Conservation (phyloP, 2,797 vertebrate genomes). For the Sebastes flavidus region DNA sequence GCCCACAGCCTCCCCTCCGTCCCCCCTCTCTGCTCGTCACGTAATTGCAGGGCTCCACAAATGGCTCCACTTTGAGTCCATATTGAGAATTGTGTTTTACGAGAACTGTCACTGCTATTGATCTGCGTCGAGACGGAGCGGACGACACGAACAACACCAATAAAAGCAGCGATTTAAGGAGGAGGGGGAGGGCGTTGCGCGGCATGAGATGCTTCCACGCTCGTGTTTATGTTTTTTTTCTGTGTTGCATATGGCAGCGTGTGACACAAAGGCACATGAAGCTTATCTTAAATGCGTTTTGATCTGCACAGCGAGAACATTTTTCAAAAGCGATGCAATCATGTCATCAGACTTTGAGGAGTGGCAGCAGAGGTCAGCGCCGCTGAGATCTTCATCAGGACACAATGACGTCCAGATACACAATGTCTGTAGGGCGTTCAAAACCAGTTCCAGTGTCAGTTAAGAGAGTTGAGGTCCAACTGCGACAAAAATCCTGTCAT, state of each 20-base stretch:
- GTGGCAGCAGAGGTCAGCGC: slow-evolving; percentile 9
- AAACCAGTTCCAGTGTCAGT: neutral
- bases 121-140: slow-evolving; percentile 33
- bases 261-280: slow-evolving; percentile 3
- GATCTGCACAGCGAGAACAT: slow-evolving; percentile 8
- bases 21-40: slow-evolving; percentile 23
- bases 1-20: slow-evolving; percentile 16
- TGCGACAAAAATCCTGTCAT: neutral
- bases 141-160: slow-evolving; percentile 29
- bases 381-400: neutral
- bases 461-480: neutral
- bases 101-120: slow-evolving; percentile 50
- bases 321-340: slow-evolving; percentile 17
- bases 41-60: slow-evolving; percentile 69
- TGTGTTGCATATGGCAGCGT: neutral
- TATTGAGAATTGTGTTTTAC: slow-evolving; percentile 55
- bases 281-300: slow-evolving; percentile 32
- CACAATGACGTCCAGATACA: neutral
- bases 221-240: neutral
- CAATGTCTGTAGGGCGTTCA: neutral
- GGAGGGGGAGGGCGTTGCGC: neutral
- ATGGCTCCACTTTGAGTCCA: slow-evolving; percentile 71
- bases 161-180: slow-evolving; percentile 20
- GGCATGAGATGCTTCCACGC: neutral
- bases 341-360: slow-evolving; percentile 9